A percentile compares a stretch with the other conserved stretches of the same genome.
These are phyloP conservation scores for Sylvilagus bachmani DNA, from an alignment of 2,113 vertebrate species.

Conservation along the genomic window DNA sequence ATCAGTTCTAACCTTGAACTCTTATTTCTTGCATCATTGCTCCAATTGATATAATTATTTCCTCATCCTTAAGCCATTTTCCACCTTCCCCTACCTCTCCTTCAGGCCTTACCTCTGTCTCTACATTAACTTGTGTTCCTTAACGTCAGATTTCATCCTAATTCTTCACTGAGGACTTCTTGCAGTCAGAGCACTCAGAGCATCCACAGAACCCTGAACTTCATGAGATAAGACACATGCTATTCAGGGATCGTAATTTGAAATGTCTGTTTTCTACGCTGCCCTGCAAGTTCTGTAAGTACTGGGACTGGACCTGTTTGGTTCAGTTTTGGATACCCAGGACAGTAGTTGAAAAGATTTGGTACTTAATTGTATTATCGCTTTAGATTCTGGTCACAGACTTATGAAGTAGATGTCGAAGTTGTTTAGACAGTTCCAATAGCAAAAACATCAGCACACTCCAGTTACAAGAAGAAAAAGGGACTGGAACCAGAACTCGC, in stretches of 20 bases:
- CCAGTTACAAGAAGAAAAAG: neutral
- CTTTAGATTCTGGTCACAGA: neutral
- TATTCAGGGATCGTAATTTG: neutral
- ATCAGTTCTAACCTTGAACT: neutral
- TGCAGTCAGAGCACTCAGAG: neutral
- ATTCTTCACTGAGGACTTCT: neutral
- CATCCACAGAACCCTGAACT: neutral
- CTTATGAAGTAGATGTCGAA: neutral
- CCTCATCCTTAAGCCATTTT: neutral
- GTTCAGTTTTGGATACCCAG: neutral
- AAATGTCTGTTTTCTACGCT: neutral
- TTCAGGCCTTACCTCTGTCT: neutral
- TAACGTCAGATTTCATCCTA: neutral
- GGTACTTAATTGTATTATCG: neutral
- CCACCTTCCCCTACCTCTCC: neutral
- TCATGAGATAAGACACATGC: neutral
- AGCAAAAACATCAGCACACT: neutral
- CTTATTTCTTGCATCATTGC: neutral
- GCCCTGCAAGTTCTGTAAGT: neutral
- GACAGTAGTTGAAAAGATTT: neutral
- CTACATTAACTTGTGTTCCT: rapidly evolving
- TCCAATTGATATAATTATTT: neutral
- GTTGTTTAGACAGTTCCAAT: neutral
- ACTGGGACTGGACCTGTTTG: neutral
- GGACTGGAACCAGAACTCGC: neutral